A percentile compares a stretch with the other conserved stretches of the same genome.
Conservation (phyloP, 1,140 invertebrate genomes). For the Meteorus sp. region DNA sequence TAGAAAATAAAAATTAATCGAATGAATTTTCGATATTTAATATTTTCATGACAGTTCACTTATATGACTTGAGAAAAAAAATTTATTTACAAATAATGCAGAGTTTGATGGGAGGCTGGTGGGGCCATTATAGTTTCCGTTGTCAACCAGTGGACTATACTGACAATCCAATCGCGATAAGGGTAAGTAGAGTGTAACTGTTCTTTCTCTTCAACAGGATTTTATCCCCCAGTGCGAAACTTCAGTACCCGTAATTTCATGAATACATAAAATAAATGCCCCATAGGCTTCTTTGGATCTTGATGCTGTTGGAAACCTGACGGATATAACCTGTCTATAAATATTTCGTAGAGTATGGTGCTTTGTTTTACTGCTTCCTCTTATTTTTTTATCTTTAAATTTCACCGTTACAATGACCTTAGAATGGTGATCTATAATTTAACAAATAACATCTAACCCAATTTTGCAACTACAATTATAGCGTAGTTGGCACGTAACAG, state of each 20-base stretch:
- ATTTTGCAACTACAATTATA: conserved; percentile 11
- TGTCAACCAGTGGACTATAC: conserved; percentile 89
- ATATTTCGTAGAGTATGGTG: conserved; percentile 22
- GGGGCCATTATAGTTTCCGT: conserved; percentile 77
- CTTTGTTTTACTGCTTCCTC: conserved; percentile 21
- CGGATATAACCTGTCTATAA: too few relatives aligned
- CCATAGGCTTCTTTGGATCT: conserved; percentile 21
- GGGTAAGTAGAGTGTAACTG: conserved; percentile 67
- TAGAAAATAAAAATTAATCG: too few relatives aligned
- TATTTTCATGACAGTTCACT: too few relatives aligned
- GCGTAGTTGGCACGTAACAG: not conserved
- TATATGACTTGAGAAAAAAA: too few relatives aligned
- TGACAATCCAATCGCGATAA: conserved; percentile 70
- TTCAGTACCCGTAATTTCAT: not conserved
- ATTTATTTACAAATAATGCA: conserved; percentile 45
- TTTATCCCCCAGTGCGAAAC: conserved; percentile 1
- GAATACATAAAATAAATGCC: not conserved
- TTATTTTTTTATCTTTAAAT: not conserved
- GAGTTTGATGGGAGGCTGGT: conserved; percentile 77
- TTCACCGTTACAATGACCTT: not conserved
- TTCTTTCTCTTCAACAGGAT: conserved; percentile 27
- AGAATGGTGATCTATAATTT: not conserved
- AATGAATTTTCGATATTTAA: too few relatives aligned
- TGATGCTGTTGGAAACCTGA: conserved; percentile 22
- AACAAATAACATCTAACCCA: not conserved